Conservation (phyloP, 2,888 invertebrate species). For the Seira ritae region DNA sequence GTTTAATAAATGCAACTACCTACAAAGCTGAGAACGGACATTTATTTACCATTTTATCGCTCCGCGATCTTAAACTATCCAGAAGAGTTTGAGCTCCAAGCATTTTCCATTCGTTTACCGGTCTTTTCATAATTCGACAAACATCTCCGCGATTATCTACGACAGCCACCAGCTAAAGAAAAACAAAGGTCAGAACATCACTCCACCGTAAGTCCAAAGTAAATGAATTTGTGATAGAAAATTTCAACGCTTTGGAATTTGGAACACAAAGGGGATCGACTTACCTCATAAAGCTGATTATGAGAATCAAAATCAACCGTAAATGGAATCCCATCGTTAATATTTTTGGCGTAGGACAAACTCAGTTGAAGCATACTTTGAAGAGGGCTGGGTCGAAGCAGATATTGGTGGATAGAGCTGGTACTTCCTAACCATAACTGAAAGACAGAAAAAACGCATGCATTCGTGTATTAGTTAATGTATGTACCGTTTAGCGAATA, state of each 20-base stretch:
- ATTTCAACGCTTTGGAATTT: too few relatives aligned
- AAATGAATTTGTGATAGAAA: too few relatives aligned
- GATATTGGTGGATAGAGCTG: slow-evolving; percentile 34
- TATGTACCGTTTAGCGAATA: too few relatives aligned
- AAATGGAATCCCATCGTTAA: slow-evolving; percentile 64
- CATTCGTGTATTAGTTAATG: too few relatives aligned
- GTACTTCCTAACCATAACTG: slow-evolving; percentile 64
- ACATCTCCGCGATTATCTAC: slow-evolving; percentile 16
- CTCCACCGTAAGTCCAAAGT: too few relatives aligned
- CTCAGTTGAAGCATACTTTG: slow-evolving; percentile 61
- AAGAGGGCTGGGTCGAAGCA: slow-evolving; percentile 58
- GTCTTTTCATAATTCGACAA: slow-evolving; percentile 35
- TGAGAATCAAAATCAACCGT: slow-evolving; percentile 61
- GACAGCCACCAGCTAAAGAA: slow-evolving; percentile 42
- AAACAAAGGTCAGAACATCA: background rate
- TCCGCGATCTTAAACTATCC: slow-evolving; percentile 5
- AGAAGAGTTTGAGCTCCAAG: slow-evolving; percentile 22
- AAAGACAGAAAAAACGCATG: too few relatives aligned
- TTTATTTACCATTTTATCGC: slow-evolving; percentile 13
- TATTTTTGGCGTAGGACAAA: slow-evolving; percentile 43
- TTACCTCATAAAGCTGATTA: slow-evolving; percentile 57
- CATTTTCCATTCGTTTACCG: slow-evolving; percentile 24
- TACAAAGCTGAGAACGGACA: too few relatives aligned
- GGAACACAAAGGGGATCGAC: too few relatives aligned
- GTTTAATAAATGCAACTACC: too few relatives aligned